Evolutionary conservation across 2,888 invertebrate genomes (phyloP).

Genomic region (Chromoteleia sp.): DNA sequence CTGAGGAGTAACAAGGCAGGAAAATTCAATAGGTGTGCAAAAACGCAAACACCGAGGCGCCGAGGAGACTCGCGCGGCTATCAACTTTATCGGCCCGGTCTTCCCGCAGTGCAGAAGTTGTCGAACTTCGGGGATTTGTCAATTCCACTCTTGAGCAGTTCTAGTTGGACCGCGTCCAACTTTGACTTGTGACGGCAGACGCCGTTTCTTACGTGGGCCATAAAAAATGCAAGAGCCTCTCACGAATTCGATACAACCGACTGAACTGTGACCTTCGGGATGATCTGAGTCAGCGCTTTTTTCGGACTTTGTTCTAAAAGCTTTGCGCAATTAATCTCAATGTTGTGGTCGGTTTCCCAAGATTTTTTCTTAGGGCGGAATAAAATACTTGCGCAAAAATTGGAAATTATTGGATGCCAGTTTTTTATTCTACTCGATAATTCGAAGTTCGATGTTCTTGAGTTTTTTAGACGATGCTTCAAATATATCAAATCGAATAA

Average conservation of each 20-base stretch:
- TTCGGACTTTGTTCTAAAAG: slow-evolving; percentile 47
- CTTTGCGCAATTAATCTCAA: slow-evolving; percentile 59
- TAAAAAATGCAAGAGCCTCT: slow-evolving; percentile 56
- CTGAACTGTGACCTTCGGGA: slow-evolving; percentile 43
- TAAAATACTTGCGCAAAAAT: neutral
- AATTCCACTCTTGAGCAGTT: slow-evolving; percentile 73
- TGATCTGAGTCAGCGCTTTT: slow-evolving; percentile 44
- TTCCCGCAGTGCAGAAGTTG: slow-evolving; percentile 68
- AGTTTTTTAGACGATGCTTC: too few species aligned
- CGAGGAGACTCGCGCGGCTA: slow-evolving; percentile 64
- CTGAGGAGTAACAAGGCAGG: slow-evolving; percentile 43
- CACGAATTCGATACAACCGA: slow-evolving; percentile 41
- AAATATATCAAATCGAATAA: too few species aligned
- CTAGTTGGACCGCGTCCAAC: slow-evolving; percentile 78
- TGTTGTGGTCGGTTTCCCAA: slow-evolving; percentile 24
- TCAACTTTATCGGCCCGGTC: slow-evolving; percentile 64
- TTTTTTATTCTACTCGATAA: neutral
- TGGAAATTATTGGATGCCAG: neutral
- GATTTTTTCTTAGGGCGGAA: slow-evolving; percentile 1
- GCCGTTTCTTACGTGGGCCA: slow-evolving; percentile 37
- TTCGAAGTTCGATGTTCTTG: too few species aligned
- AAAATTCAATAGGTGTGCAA: slow-evolving; percentile 73
- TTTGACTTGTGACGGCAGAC: slow-evolving; percentile 57
- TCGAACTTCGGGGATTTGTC: slow-evolving; percentile 77
- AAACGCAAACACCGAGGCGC: slow-evolving; percentile 76